These are phyloP conservation scores for Staurois parvus DNA, from an alignment of 2,797 vertebrate genomes.

Conservation along the genomic window DNA sequence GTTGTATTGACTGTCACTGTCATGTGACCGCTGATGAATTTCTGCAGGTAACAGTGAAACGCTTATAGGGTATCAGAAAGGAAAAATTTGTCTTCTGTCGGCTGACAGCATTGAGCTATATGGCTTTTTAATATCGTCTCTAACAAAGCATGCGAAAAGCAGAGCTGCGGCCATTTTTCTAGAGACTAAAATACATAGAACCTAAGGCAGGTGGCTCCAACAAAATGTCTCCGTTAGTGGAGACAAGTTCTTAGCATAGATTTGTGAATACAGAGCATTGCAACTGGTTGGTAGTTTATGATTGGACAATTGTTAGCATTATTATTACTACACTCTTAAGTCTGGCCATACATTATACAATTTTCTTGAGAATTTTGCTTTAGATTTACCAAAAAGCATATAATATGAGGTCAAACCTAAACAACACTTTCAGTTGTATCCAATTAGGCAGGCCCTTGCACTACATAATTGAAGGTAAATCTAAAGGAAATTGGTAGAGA, in stretches of 20 bases:
- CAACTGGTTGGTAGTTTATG: too few species aligned
- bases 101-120: not conserved
- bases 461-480: too few species aligned
- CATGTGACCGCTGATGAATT: constrained; percentile 75
- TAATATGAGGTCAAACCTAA: too few species aligned
- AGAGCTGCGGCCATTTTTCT: constrained; percentile 17
- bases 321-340: too few species aligned
- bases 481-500: too few species aligned
- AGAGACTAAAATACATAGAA: not conserved
- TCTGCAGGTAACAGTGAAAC: constrained; percentile 64
- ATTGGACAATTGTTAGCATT: too few species aligned
- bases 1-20: constrained; percentile 74
- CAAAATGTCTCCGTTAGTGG: not conserved
- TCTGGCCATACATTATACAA: too few species aligned
- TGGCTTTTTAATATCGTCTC: not conserved
- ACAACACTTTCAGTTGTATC: too few species aligned
- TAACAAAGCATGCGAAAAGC: not conserved
- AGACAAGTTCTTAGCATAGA: not conserved
- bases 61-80: not conserved
- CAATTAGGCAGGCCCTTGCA: too few species aligned
- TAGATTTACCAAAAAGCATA: too few species aligned
- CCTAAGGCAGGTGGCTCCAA: not conserved
- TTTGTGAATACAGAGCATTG: too few species aligned
- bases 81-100: not conserved
- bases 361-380: too few species aligned